Base-by-base conservation (phyloP, 1,140 invertebrate species). In the Neodiprion fabricii region DNA sequence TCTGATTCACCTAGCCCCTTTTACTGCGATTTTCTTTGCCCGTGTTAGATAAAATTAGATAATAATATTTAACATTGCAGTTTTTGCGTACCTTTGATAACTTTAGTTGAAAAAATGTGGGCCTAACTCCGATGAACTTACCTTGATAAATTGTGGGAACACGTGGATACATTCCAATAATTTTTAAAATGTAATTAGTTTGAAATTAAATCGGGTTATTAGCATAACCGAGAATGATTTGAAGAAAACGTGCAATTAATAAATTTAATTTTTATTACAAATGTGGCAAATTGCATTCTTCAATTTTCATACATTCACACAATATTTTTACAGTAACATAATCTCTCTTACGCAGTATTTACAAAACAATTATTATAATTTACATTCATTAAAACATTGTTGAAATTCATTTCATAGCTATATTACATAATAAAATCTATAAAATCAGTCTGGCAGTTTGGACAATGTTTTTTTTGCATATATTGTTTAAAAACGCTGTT, bases 391-490 rank as follows among this genome's bases (percentile, higher is more conserved):
- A 9, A 74, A 74, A 68, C 67, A 73, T 73, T 53, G 67, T 47
- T 23, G 61, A 65, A 49, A 67, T 28, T 69, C 61, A 72, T 72
- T 78, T 75, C 73, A 80, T 82, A 79, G 80, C 81, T 78, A 66
- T 78, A 74, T 72, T 75, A 74, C 74, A 71, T 48, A 40, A 40
- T 40, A 77, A 23, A 71, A 83, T 69, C 11, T 61, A 61, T 71
- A 79, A 80, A 84, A 84, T 84, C 83, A 84, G 83, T 84, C 83
- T 84, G 76, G 81, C 66, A 72, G 68, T 66, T 74, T 75, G 70
- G 47, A 71, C 48, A 71, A 71, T 23, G 21, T 71, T 48, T 50
- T 71, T 48, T 23, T 40, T 21, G 17, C n/a, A 12, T n/a, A 12
- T 71, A 23, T 47, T 69, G 21, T 23, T 69, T 23, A 69, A 69